A percentile compares a stretch with the other conserved stretches of the same genome.
These are phyloP conservation scores for Elanoides forficatus DNA, from an alignment of 2,113 vertebrate genomes.

Conservation along the genomic window DNA sequence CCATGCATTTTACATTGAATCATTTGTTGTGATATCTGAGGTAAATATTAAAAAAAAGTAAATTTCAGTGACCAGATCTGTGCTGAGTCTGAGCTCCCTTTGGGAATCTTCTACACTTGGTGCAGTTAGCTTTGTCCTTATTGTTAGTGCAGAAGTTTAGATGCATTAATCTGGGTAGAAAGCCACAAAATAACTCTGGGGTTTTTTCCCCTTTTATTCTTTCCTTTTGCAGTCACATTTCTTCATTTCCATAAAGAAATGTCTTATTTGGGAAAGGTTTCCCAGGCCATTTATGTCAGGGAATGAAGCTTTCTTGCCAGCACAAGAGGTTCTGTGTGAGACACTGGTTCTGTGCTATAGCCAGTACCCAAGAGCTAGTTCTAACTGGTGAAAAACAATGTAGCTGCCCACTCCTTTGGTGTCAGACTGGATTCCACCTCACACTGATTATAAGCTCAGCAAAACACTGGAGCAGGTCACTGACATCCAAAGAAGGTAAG, in stretches of 20 bases:
- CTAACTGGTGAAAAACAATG: background rate
- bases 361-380: background rate
- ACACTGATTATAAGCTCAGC: background rate
- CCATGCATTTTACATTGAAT: background rate
- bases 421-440: background rate
- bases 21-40: background rate
- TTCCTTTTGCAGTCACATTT: background rate
- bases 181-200: background rate
- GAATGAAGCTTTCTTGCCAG: background rate
- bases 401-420: background rate
- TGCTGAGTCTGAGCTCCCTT: background rate
- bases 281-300: rapidly evolving
- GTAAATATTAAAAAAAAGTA: background rate
- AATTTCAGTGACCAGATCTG: background rate
- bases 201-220: background rate
- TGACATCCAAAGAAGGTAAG: background rate
- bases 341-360: background rate
- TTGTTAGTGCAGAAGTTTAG: background rate
- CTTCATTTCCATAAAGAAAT: background rate
- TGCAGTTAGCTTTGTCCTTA: background rate
- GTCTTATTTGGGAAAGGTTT: background rate
- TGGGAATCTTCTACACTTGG: background rate
- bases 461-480: background rate
- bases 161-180: background rate
- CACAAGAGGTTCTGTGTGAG: background rate